Base-by-base conservation (phyloP, 2,888 invertebrate species). In the Germaria angustata region DNA sequence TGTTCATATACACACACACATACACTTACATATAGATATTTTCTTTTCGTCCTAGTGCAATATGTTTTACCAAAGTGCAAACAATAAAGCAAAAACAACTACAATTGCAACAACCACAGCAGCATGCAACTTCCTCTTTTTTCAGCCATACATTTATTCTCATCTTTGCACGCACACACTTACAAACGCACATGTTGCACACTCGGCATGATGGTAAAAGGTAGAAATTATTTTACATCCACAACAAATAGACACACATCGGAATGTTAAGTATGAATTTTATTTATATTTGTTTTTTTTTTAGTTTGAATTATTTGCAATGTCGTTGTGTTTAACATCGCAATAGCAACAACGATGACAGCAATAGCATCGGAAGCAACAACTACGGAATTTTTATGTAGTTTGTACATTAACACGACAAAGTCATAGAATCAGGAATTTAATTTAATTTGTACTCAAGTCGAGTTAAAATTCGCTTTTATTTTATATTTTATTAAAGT, bases 401-500 rank as follows among this genome's bases (percentile, higher is more conserved):
- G 49, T 57, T 75, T 41, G 44, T 57, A 71, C 39, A 72, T 51
- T 63, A 61, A 61, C 79, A 63, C 78, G 55, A 72, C 65, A 71
- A 81, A 80, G 69, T 77, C 69, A 76, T 36, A 49, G 75, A 78
- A 79, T 72, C 79, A 82, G 66, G 85, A 85, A 85, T 81, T 84
- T 84, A 83, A 84, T 85, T 84, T 84, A 84, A 85, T 84, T 85
- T 85, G 84, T 83, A 68, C 83, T 72, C 72, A 65, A 84, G 83
- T 85, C 76, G 46, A 83, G 83, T 83, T 83, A 65, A 84, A 81
- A 81, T 84, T 81, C 61, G 81, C 83, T 84, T 84, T 79, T 77
- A 68, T 84, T 80, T 77, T 80, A 73, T 73, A 68, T 76, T 77
- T 68, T 46, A 36, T 46, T 46, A 59, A 80, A n/a, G 24, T 17